phyloP scores from a whole-genome alignment of 2,113 vertebrate species.

The Paramormyrops kingsleyae region DNA sequence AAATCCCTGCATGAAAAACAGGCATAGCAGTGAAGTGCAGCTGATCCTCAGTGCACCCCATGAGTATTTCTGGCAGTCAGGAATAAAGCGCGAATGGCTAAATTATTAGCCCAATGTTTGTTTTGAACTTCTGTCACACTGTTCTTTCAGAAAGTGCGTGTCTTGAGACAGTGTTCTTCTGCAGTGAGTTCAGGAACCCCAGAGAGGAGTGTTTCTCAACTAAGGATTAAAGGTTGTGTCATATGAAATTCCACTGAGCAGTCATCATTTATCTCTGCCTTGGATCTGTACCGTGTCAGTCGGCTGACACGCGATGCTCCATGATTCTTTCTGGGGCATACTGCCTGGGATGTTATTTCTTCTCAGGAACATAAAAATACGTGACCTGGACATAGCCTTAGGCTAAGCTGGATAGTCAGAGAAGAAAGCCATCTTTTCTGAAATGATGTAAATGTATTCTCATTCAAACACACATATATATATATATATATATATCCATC shows the following conservation, averaged over 20 bases:
- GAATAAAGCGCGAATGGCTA: neutral
- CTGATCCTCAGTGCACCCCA: neutral
- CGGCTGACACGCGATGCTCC: neutral
- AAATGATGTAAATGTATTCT: neutral
- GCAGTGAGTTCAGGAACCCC: neutral
- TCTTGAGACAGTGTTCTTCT: neutral
- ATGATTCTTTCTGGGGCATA: neutral
- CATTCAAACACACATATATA: neutral
- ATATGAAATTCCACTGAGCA: neutral
- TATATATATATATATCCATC: too few species aligned
- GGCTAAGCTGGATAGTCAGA: neutral
- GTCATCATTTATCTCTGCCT: constrained; percentile 1
- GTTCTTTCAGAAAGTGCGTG: neutral
- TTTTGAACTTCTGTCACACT: neutral
- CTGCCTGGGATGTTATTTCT: neutral
- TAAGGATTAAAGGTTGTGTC: neutral
- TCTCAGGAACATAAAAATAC: neutral
- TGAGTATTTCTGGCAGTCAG: neutral
- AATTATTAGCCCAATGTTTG: neutral
- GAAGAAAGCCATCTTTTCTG: neutral
- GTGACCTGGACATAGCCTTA: neutral
- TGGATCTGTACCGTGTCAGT: neutral
- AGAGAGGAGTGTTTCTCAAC: neutral
- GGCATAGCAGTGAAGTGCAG: neutral
- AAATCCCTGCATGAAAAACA: neutral